Evolutionary conservation across 2,113 vertebrate genomes (phyloP).

Genomic region (Pogona vitticeps): DNA sequence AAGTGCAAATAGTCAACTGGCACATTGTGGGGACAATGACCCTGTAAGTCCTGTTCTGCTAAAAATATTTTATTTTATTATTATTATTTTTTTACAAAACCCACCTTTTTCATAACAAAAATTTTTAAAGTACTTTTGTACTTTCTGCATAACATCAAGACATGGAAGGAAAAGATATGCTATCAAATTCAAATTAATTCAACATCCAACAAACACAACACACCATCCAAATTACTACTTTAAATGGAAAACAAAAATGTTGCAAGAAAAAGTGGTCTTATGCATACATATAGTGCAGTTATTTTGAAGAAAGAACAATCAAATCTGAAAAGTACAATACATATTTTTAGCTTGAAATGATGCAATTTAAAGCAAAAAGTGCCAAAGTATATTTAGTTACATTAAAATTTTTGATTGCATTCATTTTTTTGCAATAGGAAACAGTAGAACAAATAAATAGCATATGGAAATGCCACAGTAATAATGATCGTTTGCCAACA

Average conservation of each 20-base stretch:
- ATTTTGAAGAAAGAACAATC: constrained; percentile 73
- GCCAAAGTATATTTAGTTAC: constrained; percentile 77
- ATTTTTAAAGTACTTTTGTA: constrained; percentile 91
- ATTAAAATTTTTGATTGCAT: constrained; percentile 77
- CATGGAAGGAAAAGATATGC: constrained; percentile 93
- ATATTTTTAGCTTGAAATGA: constrained; percentile 74
- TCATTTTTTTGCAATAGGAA: constrained; percentile 72
- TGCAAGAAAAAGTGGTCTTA: constrained; percentile 77
- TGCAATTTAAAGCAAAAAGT: constrained; percentile 81
- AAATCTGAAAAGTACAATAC: constrained; percentile 71
- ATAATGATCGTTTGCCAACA: constrained; percentile 64
- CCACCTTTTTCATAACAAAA: constrained; percentile 90
- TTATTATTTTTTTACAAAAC: constrained; percentile 91
- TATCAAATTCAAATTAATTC: constrained; percentile 73
- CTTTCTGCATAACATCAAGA: constrained; percentile 99
- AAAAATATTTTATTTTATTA: constrained; percentile 92
- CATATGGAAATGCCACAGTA: constrained; percentile 65
- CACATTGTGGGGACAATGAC: constrained; percentile 99
- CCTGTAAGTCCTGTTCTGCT: constrained; percentile 99
- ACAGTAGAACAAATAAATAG: constrained; percentile 64
- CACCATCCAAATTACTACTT: constrained; percentile 73
- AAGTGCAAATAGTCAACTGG: constrained; percentile 99
- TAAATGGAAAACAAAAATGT: constrained; percentile 68
- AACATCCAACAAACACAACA: constrained; percentile 78
- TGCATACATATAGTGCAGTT: constrained; percentile 81